Conservation (phyloP, 2,113 vertebrate species). For the Callocephalon fimbriatum region DNA sequence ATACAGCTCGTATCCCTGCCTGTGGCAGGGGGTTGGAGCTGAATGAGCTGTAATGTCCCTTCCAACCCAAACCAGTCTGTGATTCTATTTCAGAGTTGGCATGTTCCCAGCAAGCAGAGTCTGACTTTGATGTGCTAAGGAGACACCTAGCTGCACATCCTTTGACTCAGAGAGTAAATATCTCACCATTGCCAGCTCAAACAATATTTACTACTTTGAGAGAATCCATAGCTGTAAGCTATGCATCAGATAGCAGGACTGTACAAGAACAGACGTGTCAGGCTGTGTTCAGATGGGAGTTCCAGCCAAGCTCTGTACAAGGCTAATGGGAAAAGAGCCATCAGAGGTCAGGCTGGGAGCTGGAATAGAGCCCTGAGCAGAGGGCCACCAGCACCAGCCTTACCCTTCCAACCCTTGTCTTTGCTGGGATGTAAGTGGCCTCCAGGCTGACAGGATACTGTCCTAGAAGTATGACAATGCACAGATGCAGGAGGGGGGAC, state of each 20-base stretch:
- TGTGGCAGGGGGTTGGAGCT: background rate
- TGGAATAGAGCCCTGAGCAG: background rate
- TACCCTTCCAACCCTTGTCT: background rate
- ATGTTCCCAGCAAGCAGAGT: background rate
- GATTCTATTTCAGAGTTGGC: background rate
- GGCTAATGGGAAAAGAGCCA: background rate
- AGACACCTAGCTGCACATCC: conserved; percentile 1
- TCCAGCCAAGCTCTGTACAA: background rate
- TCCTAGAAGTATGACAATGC: background rate
- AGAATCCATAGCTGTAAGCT: background rate
- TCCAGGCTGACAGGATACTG: background rate
- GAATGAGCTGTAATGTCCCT: background rate
- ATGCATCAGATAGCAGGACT: conserved; percentile 12
- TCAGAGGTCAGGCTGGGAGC: background rate
- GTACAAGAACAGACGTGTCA: background rate
- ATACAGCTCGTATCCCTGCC: background rate
- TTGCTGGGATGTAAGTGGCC: background rate
- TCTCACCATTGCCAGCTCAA: conserved; percentile 4
- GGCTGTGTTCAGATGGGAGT: background rate
- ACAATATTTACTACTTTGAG: conserved; percentile 37
- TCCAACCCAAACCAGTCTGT: background rate
- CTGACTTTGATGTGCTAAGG: background rate
- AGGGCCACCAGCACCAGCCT: background rate
- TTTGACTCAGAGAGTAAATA: conserved; percentile 21
- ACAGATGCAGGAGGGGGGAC: background rate